Evolutionary conservation across 2,113 vertebrate genomes (phyloP).

Genomic region (Gymnarchus niloticus): DNA sequence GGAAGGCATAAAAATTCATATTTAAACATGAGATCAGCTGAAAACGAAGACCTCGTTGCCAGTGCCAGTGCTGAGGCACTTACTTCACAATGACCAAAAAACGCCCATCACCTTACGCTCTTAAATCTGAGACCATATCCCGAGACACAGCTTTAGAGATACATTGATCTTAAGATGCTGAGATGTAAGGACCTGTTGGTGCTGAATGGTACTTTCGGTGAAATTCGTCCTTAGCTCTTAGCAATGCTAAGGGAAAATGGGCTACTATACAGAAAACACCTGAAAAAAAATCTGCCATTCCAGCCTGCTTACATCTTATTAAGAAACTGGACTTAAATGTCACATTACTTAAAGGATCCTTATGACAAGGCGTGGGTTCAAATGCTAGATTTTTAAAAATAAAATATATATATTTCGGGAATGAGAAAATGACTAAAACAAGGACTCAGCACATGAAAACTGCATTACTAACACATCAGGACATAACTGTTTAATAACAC

Average conservation of each 20-base stretch:
- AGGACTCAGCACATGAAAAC: neutral
- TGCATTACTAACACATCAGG: neutral
- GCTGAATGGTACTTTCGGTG: neutral
- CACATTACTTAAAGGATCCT: neutral
- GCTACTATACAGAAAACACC: neutral
- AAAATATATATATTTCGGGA: neutral
- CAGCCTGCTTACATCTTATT: neutral
- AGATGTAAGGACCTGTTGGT: neutral
- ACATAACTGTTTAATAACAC: neutral
- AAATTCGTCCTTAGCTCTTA: too few relatives aligned
- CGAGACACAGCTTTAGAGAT: too few relatives aligned
- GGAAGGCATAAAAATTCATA: neutral
- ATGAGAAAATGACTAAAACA: neutral
- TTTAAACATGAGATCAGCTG: neutral
- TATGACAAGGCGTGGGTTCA: neutral
- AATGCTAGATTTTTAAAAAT: neutral
- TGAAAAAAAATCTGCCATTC: neutral
- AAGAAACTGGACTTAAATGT: neutral
- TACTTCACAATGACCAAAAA: neutral
- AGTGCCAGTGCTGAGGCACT: neutral
- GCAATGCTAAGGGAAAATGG: neutral
- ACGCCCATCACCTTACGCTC: too few relatives aligned
- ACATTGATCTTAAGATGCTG: too few relatives aligned
- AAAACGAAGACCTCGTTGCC: neutral
- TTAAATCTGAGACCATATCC: too few relatives aligned